Evolutionary conservation across 2,888 invertebrate genomes (phyloP).

Genomic region (Meteorus colon): DNA sequence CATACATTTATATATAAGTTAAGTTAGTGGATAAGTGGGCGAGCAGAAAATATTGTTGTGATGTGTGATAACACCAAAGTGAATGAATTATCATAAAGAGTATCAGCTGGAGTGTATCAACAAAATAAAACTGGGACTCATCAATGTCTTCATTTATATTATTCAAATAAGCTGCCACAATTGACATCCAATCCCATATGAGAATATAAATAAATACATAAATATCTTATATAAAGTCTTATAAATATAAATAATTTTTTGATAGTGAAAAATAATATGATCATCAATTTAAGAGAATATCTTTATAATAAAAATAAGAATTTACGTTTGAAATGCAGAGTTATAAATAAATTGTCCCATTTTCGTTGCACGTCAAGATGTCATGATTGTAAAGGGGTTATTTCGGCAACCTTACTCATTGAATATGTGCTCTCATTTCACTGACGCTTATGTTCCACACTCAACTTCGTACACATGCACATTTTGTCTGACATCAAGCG

Average conservation of each 20-base stretch:
- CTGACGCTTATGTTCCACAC: conserved; percentile 29
- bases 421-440: not conserved
- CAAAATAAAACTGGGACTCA: conserved; percentile 26
- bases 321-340: not conserved
- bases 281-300: too few relatives aligned
- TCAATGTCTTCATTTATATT: conserved; percentile 67
- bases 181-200: not conserved
- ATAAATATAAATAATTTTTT: not conserved
- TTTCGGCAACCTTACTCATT: not conserved
- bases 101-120: not conserved
- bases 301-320: not conserved
- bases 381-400: not conserved
- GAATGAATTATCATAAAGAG: not conserved
- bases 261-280: too few relatives aligned
- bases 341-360: conserved; percentile 3
- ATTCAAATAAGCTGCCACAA: conserved; percentile 59
- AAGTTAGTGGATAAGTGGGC: conserved; percentile 48
- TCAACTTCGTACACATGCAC: conserved; percentile 19
- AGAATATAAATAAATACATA: too few relatives aligned
- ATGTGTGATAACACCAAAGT: conserved; percentile 13
- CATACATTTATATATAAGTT: not conserved
- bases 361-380: not conserved
- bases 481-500: conserved; percentile 42
- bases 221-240: not conserved
- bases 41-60: conserved; percentile 46